Conservation (phyloP, 2,113 vertebrate species). For the Anarhynchus alexandrinus region DNA sequence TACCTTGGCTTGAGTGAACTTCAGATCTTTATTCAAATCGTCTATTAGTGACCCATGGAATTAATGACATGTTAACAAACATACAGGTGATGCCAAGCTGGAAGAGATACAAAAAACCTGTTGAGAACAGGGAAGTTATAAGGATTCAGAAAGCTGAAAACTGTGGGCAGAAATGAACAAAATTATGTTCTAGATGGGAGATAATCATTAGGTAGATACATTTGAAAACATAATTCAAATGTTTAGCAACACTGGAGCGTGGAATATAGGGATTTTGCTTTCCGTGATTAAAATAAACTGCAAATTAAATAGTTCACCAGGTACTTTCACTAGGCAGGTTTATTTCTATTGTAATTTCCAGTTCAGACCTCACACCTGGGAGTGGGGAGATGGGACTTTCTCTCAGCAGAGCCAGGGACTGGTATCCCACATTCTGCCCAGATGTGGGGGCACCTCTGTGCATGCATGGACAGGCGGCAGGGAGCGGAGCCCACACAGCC, state of each 20-base stretch:
- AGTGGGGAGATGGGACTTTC: background rate
- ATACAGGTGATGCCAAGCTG: background rate
- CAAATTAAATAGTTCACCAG: background rate
- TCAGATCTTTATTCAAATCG: background rate
- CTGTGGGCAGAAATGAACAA: background rate
- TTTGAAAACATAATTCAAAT: background rate
- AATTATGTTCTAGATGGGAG: background rate
- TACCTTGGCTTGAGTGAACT: background rate
- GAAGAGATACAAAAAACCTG: background rate
- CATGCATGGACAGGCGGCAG: fast-evolving
- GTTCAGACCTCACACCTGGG: background rate
- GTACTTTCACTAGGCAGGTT: background rate
- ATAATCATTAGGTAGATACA: background rate
- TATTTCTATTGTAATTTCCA: background rate
- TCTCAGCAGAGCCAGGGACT: background rate
- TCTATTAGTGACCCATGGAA: background rate
- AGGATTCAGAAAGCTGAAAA: background rate
- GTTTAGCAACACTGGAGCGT: background rate
- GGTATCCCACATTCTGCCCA: background rate
- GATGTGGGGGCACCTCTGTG: background rate
- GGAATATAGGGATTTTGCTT: background rate
- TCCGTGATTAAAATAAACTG: background rate
- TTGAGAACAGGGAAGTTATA: background rate
- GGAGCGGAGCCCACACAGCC: fast-evolving
- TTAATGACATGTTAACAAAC: background rate